Conservation (phyloP, 2,113 vertebrate genomes). For the human (Homo sapiens) region DNA sequence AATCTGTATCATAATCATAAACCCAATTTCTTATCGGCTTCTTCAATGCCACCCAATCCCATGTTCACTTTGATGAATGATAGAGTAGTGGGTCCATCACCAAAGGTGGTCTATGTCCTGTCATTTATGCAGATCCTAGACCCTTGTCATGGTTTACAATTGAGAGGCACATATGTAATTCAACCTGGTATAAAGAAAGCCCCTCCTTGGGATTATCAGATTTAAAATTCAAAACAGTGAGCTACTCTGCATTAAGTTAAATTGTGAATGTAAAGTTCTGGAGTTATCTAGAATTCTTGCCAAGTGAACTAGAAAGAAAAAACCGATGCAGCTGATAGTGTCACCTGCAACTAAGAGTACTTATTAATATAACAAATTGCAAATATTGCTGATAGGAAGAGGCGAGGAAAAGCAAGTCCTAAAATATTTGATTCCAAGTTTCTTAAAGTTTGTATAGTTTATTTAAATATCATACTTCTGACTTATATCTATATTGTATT, state of each 20-base stretch:
- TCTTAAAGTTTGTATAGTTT: background rate
- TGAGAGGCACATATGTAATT: background rate
- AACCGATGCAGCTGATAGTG: background rate
- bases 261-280: background rate
- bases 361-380: background rate
- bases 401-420: background rate
- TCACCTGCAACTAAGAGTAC: background rate
- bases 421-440: background rate
- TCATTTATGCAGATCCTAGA: background rate
- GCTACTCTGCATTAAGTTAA: background rate
- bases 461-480: background rate
- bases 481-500: background rate
- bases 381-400: background rate
- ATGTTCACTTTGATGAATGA: background rate
- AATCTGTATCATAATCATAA: background rate
- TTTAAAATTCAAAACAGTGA: background rate
- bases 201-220: background rate
- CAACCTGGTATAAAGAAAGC: background rate
- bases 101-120: background rate
- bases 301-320: background rate
- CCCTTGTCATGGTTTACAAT: background rate
- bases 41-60: background rate
- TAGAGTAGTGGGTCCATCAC: fast-evolving
- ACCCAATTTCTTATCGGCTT: background rate
- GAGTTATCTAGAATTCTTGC: background rate